Evolutionary conservation across 2,888 invertebrate species (phyloP), one percentile per base, ranked within the genome.

Genomic region (Plemyria rubiginata): DNA sequence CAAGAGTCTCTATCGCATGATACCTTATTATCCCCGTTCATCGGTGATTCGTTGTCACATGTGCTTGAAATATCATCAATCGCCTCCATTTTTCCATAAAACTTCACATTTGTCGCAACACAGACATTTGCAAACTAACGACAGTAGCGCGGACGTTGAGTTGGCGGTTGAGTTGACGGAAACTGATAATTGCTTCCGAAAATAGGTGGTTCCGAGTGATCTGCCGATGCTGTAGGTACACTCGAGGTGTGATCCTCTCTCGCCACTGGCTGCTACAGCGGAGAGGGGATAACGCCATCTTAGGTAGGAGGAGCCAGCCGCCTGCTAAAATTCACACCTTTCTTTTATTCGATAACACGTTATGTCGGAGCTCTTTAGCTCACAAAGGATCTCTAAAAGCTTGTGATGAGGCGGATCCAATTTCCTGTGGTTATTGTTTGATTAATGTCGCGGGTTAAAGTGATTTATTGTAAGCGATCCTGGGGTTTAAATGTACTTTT

Each of bases 281-380:
- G 79, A 84, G 92, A 79, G 85, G 92, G 92, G 89, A 84, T 83
- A 77, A 79, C 90, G 90, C 92, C 92, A 92, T 92, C 86, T 90
- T 92, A 80, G 84, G 88, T 81, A 82, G 92, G 92, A 82, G 92
- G 88, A 78, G 92, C 88, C 69, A 77, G 77, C 81, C 81, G 86
- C 84, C 88, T 92, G 92, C 85, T 92, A 92, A 90, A 88, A 88
- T 92, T 92, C 90, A 91, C 92, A 92, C 92, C 92, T 92, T 92
- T 91, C 91, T 90, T 91, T 90, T 91, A 91, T 92, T 92, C 91
- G 92, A 87, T 91, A 92, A 88, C 88, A 86, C 86, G 87, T 90
- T 90, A 90, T 90, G 86, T 90, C 88, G 88, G 89, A 82, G 86
- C 87, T 87, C 88, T 91, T 90, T 86, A 85, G 83, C 80, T 81